These are phyloP conservation scores for Spicauda simplicius DNA, from an alignment of 2,888 invertebrate species.

Conservation along the genomic window DNA sequence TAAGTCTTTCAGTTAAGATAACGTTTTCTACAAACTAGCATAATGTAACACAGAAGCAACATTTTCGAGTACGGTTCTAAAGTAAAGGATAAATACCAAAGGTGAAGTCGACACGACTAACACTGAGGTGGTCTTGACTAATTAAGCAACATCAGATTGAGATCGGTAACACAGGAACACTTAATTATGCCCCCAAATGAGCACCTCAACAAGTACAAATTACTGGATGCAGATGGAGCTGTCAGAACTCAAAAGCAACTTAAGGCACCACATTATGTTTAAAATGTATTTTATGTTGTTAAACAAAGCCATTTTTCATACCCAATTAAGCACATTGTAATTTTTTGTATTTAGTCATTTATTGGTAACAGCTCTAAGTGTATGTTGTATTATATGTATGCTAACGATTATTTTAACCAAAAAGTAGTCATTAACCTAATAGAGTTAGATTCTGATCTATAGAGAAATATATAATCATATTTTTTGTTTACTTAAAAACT, in stretches of 20 bases:
- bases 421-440: too few species aligned
- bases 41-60: neutral
- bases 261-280: neutral
- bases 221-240: conserved; percentile 14
- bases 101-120: conserved; percentile 10
- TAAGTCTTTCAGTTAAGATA: too few species aligned
- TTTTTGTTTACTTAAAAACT: too few species aligned
- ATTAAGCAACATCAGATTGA: conserved; percentile 26
- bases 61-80: neutral
- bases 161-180: conserved; percentile 28
- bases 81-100: conserved; percentile 17
- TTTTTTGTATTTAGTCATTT: too few species aligned
- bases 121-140: conserved; percentile 23
- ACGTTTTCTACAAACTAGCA: neutral
- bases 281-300: too few species aligned
- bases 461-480: too few species aligned
- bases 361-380: too few species aligned
- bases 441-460: too few species aligned
- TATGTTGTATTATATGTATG: too few species aligned
- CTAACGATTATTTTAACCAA: too few species aligned
- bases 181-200: conserved; percentile 19
- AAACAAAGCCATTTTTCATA: too few species aligned
- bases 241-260: neutral
- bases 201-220: conserved; percentile 17
- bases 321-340: too few species aligned